These are phyloP conservation scores for Vannuccia rotundouncinata DNA, from an alignment of 2,888 invertebrate species.

Conservation along the genomic window DNA sequence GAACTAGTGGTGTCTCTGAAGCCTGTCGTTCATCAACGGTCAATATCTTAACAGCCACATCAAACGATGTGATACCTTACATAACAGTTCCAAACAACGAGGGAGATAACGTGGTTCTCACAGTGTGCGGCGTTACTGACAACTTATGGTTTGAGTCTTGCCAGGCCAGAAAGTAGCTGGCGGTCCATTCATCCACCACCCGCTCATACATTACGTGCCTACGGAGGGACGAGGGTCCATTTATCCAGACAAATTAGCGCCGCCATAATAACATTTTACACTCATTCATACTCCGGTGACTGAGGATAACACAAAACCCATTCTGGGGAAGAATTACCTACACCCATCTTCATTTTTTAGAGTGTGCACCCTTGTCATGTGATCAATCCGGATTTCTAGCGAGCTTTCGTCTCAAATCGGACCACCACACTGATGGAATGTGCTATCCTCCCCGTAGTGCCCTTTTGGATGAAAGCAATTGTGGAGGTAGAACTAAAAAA, in stretches of 20 bases:
- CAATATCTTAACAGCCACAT: background rate
- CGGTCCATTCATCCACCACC: background rate
- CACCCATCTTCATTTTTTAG: background rate
- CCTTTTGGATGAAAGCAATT: constrained; percentile 30
- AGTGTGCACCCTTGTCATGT: background rate
- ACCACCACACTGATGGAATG: constrained; percentile 11
- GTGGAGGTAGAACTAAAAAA: constrained; percentile 1
- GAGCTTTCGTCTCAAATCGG: background rate
- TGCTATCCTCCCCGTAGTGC: constrained; percentile 7
- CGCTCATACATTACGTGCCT: background rate
- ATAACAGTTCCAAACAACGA: background rate
- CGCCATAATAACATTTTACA: no score
- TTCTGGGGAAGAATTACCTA: background rate
- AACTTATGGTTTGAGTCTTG: background rate
- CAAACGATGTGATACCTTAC: background rate
- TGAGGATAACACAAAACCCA: no score
- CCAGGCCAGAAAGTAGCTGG: background rate
- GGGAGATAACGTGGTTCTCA: background rate
- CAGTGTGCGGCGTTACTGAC: background rate
- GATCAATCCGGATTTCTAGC: background rate
- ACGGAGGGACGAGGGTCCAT: background rate
- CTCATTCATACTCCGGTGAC: no score
- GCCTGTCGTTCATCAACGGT: background rate
- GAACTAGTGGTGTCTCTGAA: background rate
- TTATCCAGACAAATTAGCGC: no score